phyloP scores from a whole-genome alignment of 2,888 invertebrate genomes.

The Lydus trimaculatus region DNA sequence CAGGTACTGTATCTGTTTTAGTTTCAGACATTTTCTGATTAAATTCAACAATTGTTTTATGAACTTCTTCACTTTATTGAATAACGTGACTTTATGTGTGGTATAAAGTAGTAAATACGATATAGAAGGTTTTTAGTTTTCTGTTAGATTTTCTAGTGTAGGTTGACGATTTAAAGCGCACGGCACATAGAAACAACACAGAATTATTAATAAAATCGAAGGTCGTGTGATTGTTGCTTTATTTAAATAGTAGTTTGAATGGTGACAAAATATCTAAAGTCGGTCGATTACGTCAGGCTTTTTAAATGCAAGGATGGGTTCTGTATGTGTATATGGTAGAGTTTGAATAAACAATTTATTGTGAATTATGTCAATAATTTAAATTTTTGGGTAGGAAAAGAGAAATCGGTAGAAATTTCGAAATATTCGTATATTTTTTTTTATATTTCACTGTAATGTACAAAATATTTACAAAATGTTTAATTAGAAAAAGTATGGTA shows the following conservation, averaged over 20 bases:
- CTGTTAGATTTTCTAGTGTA: slow-evolving; percentile 19
- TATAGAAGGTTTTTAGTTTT: slow-evolving; percentile 36
- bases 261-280: slow-evolving; percentile 48
- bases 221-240: slow-evolving; percentile 32
- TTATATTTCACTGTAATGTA: not conserved
- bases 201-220: slow-evolving; percentile 18
- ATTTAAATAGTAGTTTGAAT: slow-evolving; percentile 27
- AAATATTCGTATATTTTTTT: not conserved
- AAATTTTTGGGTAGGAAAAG: not conserved
- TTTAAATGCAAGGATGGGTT: slow-evolving; percentile 23
- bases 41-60: not conserved
- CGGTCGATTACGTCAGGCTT: slow-evolving; percentile 46
- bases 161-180: slow-evolving; percentile 12
- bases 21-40: slow-evolving; percentile 51
- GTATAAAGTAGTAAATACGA: slow-evolving; percentile 26
- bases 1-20: slow-evolving; percentile 70
- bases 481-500: not conserved
- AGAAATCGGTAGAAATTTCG: not conserved
- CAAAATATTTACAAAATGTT: slow-evolving; percentile 7
- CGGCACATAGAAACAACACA: slow-evolving; percentile 35
- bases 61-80: slow-evolving; percentile 8
- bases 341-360: not conserved
- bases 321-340: slow-evolving; percentile 6
- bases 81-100: slow-evolving; percentile 22
- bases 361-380: no score